Conservation (phyloP, 2,113 vertebrate genomes). For the Hystrix cristata region DNA sequence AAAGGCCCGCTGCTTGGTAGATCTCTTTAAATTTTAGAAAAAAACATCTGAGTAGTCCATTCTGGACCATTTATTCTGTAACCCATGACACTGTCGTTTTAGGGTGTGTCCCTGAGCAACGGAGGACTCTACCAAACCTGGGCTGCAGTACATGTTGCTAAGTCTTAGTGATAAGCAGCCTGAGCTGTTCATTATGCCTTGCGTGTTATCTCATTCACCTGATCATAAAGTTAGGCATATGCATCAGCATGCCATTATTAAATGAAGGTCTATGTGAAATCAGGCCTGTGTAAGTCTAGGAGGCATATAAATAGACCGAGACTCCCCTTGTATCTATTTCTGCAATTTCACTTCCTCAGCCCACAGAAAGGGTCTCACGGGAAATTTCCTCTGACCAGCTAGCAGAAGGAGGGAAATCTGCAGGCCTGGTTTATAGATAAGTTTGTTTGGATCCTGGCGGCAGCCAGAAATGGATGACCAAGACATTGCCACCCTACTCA, state of each 20-base stretch:
- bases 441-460: not conserved
- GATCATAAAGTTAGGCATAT: not conserved
- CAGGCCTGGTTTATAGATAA: not conserved
- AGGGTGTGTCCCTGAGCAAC: not conserved
- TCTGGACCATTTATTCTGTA: not conserved
- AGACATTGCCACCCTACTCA: not conserved
- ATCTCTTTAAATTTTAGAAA: not conserved
- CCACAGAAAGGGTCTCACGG: not conserved
- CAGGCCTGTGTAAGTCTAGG: not conserved
- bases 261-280: not conserved
- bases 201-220: not conserved
- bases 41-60: not conserved
- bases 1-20: not conserved
- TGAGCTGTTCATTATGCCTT: not conserved
- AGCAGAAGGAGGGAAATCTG: not conserved
- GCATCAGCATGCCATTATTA: not conserved
- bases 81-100: not conserved
- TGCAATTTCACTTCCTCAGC: not conserved
- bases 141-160: not conserved
- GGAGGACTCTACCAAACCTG: not conserved
- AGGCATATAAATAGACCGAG: not conserved
- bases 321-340: not conserved
- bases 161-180: not conserved
- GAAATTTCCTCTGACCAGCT: not conserved
- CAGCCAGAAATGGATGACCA: not conserved